Conservation (phyloP, 1,140 invertebrate species). For the Diuraphis noxia region DNA sequence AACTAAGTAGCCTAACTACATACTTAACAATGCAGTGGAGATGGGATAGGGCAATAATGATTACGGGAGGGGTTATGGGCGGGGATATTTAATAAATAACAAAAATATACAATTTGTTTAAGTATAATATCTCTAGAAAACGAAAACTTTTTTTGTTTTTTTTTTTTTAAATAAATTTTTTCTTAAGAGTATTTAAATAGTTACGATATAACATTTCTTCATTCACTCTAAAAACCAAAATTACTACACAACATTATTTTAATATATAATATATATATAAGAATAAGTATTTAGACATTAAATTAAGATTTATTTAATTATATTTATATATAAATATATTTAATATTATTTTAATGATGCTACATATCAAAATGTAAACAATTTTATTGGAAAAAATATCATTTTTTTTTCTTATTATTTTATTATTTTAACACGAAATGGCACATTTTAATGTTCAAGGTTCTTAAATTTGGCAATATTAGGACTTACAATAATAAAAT, state of each 20-base stretch:
- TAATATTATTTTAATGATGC: constrained; percentile 47
- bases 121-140: constrained; percentile 54
- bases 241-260: constrained; percentile 52
- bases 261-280: constrained; percentile 51
- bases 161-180: constrained; percentile 43
- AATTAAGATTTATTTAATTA: constrained; percentile 49
- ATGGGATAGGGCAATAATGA: constrained; percentile 37
- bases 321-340: constrained; percentile 48
- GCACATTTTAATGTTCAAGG: constrained; percentile 52
- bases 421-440: constrained; percentile 42
- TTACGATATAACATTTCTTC: constrained; percentile 51
- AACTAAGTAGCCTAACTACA: constrained; percentile 49
- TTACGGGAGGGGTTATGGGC: not conserved
- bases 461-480: constrained; percentile 49
- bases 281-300: constrained; percentile 54
- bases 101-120: constrained; percentile 54
- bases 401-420: constrained; percentile 30
- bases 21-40: constrained; percentile 52
- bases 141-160: constrained; percentile 46
- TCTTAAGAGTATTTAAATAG: constrained; percentile 50
- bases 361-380: constrained; percentile 54
- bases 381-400: constrained; percentile 45
- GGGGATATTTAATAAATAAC: constrained; percentile 54
- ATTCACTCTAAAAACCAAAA: constrained; percentile 54
- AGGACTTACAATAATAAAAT: constrained; percentile 52